phyloP scores from a whole-genome alignment of 2,888 invertebrate species.

The Gymnocheta viridis region DNA sequence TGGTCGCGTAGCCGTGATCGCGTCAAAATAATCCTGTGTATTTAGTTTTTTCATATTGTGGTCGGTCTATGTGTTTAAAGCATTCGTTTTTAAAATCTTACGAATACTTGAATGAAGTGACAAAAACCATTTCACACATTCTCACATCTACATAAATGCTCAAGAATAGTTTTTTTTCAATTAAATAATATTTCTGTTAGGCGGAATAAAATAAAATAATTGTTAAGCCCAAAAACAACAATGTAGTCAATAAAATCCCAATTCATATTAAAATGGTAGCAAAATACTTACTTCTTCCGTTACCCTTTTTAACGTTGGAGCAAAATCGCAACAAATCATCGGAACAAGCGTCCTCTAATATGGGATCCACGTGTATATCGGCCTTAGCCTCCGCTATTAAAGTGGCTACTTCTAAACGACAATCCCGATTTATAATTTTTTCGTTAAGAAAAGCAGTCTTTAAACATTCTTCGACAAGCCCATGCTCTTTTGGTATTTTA shows the following conservation, averaged over 20 bases:
- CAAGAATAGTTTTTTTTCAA: too few relatives aligned
- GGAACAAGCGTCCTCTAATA: constrained; percentile 93
- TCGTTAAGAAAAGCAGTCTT: constrained; percentile 91
- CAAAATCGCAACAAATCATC: constrained; percentile 92
- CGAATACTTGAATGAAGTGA: too few relatives aligned
- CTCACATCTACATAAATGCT: too few relatives aligned
- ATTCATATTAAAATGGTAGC: neutral
- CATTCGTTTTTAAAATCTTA: too few relatives aligned
- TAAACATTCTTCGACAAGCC: constrained; percentile 92
- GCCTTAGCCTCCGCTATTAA: constrained; percentile 94
- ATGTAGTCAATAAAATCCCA: neutral
- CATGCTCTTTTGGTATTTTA: constrained; percentile 80
- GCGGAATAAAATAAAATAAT: neutral
- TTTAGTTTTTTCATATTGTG: too few relatives aligned
- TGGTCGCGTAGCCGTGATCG: too few relatives aligned
- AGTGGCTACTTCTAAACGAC: constrained; percentile 92
- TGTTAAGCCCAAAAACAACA: neutral
- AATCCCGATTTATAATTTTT: constrained; percentile 88
- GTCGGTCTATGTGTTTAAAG: too few relatives aligned
- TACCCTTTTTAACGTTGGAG: constrained; percentile 91
- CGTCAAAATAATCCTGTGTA: too few relatives aligned
- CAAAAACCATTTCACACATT: too few relatives aligned
- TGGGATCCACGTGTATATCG: constrained; percentile 97
- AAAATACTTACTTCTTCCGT: constrained; percentile 89
- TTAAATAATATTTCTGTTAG: too few relatives aligned